These are phyloP conservation scores for Phodopus roborovskii DNA, from an alignment of 2,113 vertebrate genomes.

Conservation along the genomic window DNA sequence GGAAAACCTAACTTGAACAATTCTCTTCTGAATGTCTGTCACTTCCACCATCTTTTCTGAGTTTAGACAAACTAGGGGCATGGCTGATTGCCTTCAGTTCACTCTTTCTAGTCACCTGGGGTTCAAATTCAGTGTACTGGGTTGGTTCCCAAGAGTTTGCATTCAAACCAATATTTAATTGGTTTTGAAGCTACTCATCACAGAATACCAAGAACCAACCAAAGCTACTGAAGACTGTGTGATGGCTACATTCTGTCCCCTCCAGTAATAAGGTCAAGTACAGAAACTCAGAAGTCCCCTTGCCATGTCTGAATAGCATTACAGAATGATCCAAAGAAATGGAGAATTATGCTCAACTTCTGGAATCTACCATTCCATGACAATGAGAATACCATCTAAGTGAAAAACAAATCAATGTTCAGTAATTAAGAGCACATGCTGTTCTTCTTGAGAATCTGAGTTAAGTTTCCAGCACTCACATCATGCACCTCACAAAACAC, in stretches of 20 bases:
- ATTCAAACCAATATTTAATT: neutral
- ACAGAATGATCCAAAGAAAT: neutral
- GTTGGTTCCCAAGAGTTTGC: neutral
- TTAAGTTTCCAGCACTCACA: neutral
- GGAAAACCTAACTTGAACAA: neutral
- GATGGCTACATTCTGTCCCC: fast-evolving
- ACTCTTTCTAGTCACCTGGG: neutral
- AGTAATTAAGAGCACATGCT: neutral
- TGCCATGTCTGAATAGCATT: neutral
- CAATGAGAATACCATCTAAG: neutral
- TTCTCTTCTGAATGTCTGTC: neutral
- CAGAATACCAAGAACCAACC: neutral
- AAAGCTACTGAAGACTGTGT: neutral
- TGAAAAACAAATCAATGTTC: neutral
- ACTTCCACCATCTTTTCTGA: neutral
- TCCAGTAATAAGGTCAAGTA: neutral
- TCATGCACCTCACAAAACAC: neutral
- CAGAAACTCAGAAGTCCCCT: neutral
- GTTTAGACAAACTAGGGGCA: neutral
- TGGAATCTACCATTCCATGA: neutral
- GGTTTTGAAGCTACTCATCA: neutral
- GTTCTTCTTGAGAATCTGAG: neutral
- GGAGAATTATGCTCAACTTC: neutral
- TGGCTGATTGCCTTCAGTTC: neutral
- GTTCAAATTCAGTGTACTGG: neutral